Evolutionary conservation across 1,140 invertebrate species (phyloP).

Genomic region (Pomacea maculata): DNA sequence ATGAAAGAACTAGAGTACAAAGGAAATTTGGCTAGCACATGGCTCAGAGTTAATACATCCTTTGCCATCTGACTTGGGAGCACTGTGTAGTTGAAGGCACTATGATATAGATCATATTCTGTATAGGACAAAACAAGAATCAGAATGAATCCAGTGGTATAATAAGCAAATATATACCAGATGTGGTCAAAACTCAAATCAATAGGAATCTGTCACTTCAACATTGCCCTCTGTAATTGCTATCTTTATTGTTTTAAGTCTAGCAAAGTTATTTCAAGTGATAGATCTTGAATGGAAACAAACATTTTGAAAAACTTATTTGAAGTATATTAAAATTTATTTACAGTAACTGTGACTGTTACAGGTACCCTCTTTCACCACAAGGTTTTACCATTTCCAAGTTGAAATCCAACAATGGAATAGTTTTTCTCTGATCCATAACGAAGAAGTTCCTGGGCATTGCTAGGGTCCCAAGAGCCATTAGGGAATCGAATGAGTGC

Average conservation of each 20-base stretch:
- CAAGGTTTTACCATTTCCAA: conserved; percentile 74
- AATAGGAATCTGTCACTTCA: too few relatives aligned
- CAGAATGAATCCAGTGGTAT: too few relatives aligned
- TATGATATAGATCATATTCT: conserved; percentile 34
- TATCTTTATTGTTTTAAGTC: too few relatives aligned
- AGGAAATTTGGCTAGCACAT: conserved; percentile 25
- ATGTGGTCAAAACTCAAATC: too few relatives aligned
- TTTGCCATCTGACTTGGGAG: conserved; percentile 24
- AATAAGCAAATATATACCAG: too few relatives aligned
- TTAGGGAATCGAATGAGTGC: conserved; percentile 69
- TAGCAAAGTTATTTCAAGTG: too few relatives aligned
- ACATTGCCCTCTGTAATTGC: too few relatives aligned
- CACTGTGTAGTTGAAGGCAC: conserved; percentile 14
- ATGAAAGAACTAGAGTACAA: conserved; percentile 19
- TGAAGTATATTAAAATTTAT: too few relatives aligned
- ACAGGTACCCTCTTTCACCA: too few relatives aligned
- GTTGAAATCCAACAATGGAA: conserved; percentile 74
- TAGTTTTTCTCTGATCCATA: conserved; percentile 68
- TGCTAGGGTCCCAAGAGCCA: conserved; percentile 74
- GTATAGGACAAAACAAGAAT: conserved; percentile 1
- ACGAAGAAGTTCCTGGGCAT: conserved; percentile 73
- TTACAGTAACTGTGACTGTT: too few relatives aligned
- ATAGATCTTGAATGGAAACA: too few relatives aligned
- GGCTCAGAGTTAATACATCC: conserved; percentile 25
- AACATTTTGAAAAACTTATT: too few relatives aligned